These are phyloP conservation scores for Oryzaephilus surinamensis DNA, from an alignment of 1,140 invertebrate genomes.

Conservation along the genomic window DNA sequence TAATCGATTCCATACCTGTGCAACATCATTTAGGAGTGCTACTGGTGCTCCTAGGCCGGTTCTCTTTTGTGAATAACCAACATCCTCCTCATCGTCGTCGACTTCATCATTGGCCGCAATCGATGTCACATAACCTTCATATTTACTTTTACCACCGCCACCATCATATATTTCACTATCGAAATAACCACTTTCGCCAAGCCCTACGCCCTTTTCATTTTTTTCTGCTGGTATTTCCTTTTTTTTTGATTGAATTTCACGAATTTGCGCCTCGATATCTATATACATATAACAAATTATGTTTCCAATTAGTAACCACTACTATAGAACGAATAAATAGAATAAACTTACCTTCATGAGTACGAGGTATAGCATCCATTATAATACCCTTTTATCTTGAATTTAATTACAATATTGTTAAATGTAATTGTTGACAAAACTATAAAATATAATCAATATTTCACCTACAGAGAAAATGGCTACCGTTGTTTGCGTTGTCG, in stretches of 20 bases:
- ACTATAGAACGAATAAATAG: background rate
- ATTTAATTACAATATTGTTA: too few species aligned
- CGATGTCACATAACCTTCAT: constrained; percentile 89
- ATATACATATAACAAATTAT: constrained; percentile 14
- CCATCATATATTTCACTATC: constrained; percentile 90
- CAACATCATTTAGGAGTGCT: constrained; percentile 81
- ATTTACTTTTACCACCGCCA: constrained; percentile 60
- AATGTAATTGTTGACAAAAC: too few species aligned
- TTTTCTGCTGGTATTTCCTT: constrained; percentile 60
- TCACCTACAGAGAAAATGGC: too few species aligned
- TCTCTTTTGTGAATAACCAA: constrained; percentile 49
- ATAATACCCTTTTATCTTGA: too few species aligned
- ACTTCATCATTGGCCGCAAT: constrained; percentile 89
- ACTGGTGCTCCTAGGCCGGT: constrained; percentile 77
- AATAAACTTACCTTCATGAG: constrained; percentile 63
- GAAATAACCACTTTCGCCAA: constrained; percentile 81
- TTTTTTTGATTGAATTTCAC: constrained; percentile 80
- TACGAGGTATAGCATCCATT: constrained; percentile 67
- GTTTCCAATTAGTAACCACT: background rate
- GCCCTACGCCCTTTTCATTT: constrained; percentile 59
- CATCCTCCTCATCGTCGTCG: constrained; percentile 84
- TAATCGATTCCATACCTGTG: constrained; percentile 51
- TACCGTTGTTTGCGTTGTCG: too few species aligned
- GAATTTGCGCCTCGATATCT: constrained; percentile 92
- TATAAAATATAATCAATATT: too few species aligned